Evolutionary conservation across 2,113 vertebrate genomes (phyloP), one percentile per base, ranked within the genome.

Genomic region (Platichthys stellatus): DNA sequence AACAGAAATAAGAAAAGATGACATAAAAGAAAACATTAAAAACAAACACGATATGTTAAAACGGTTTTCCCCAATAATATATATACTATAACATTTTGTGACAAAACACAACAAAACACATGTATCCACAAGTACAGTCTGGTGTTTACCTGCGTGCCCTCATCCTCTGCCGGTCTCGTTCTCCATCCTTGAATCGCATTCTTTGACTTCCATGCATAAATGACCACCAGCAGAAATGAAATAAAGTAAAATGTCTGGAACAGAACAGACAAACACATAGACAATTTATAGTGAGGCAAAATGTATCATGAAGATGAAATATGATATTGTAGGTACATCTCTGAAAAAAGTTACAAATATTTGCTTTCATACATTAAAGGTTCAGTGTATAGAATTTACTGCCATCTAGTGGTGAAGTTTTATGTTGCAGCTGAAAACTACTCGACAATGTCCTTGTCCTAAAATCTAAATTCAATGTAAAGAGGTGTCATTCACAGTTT

Each of bases 171-270:
- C 1, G 79, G 49, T 24, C 74, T 63, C 17, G 78, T 86, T 80
- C 95, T 86, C 89, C 95, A 92, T 5, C 95, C 95, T 1, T 60
- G 76, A 1, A 91, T 62, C 0, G 86, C 20, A 1, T 76, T 84
- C 63, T 86, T 92, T 0, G 93, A 94, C 76, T 93, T 93, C 40
- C 89, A 93, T 0, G 95, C 94, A 0, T 96, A 96, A 78, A 93
- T 87, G 1, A 87, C 51, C 28, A 94, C 84, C 89, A 96, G 90
- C 84, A 95, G 90, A 53, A 94, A 93, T 0, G 95, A 95, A 87
- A 92, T 76, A 0, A 92, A 74, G 31, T 92, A 95, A 91, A 93
- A 95, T 0, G 90, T 94, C 95, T 95, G 92, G 2, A 81, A 86
- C 0, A 53, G 5, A 88, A 31, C 31, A 31, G 6, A 31, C 31